Conservation (phyloP, 2,888 invertebrate genomes). For the Alcis repandata region DNA sequence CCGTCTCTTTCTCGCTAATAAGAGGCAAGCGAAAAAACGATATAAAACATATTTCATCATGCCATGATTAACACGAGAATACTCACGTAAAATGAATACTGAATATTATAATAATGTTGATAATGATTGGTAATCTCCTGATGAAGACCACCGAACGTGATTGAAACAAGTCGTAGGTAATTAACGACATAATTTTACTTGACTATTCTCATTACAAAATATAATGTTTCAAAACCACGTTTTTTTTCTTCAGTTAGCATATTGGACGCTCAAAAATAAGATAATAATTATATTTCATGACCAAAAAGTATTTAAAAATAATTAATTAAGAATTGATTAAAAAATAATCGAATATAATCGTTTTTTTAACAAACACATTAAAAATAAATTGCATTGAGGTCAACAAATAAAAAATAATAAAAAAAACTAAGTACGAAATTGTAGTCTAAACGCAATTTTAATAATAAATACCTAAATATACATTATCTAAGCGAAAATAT, state of each 20-base stretch:
- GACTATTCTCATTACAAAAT: too few species aligned
- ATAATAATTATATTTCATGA: not conserved
- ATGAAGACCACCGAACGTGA: too few species aligned
- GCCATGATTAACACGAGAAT: too few species aligned
- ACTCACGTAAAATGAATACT: too few species aligned
- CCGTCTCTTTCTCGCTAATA: not conserved
- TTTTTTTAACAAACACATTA: conserved; percentile 7
- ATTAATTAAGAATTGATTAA: not conserved
- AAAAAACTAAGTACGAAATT: conserved; percentile 27
- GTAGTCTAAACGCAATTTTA: conserved; percentile 20
- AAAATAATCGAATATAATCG: not conserved
- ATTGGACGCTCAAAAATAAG: not conserved
- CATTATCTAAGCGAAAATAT: conserved; percentile 23
- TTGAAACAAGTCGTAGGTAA: too few species aligned
- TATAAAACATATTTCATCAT: too few species aligned
- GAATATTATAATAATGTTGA: too few species aligned
- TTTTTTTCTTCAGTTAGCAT: too few species aligned
- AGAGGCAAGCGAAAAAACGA: too few species aligned
- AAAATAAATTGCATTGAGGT: conserved; percentile 44
- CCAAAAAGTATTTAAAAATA: conserved; percentile 1
- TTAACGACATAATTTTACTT: too few species aligned
- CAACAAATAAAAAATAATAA: conserved; percentile 37
- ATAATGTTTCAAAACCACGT: too few species aligned
- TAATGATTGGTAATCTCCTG: too few species aligned
- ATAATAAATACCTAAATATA: conserved; percentile 38